Conservation (phyloP, 2,888 invertebrate species). For the Phyllotreta cruciferae region DNA sequence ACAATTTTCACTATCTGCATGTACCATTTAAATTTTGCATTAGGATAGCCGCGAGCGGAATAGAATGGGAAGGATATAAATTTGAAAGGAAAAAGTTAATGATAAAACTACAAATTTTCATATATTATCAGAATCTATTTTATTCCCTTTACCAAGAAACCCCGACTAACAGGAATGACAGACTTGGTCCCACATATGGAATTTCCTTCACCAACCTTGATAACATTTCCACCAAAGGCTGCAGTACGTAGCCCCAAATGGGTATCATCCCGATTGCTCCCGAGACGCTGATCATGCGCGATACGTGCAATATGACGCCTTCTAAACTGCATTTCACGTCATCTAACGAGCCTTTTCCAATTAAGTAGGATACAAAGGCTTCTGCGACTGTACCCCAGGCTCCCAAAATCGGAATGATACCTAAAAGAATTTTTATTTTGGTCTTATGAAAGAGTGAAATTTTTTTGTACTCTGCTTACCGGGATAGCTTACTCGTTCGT, state of each 20-base stretch:
- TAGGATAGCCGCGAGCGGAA: no score
- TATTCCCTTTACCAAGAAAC: no score
- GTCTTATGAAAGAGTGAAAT: no score
- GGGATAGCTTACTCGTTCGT: no score
- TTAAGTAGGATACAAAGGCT: constrained; percentile 6
- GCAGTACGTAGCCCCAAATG: constrained; percentile 6
- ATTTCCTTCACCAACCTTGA: constrained; percentile 10
- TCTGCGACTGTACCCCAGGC: background rate
- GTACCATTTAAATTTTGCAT: no score
- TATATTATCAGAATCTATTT: no score
- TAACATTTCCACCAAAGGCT: constrained; percentile 13
- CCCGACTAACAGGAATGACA: constrained; percentile 20
- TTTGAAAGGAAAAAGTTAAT: no score
- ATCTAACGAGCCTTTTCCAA: constrained; percentile 17
- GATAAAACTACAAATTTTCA: no score
- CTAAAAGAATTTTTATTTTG: constrained; percentile 5
- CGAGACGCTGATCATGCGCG: constrained; percentile 13
- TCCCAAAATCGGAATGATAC: constrained; percentile 10
- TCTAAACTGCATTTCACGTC: constrained; percentile 10
- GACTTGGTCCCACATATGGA: constrained; percentile 11
- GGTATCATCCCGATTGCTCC: constrained; percentile 22
- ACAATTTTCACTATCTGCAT: no score
- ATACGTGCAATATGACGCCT: constrained; percentile 5
- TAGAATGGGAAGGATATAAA: no score
- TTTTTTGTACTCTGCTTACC: no score